A percentile compares a stretch with the other conserved stretches of the same genome.
Conservation (phyloP, 2,113 vertebrate species). For the Brevimyrus niger region DNA sequence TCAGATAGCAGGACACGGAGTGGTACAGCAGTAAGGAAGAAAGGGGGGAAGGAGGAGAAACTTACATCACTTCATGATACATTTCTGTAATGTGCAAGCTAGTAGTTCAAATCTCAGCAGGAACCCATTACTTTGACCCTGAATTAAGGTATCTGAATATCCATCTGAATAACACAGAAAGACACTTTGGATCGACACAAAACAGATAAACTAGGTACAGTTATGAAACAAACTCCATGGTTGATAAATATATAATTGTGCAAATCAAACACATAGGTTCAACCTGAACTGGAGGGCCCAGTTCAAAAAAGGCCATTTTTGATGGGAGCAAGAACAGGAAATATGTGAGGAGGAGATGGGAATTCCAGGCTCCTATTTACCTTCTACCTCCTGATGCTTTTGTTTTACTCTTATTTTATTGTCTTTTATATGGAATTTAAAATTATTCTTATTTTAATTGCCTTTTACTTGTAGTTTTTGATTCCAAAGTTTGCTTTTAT, state of each 20-base stretch:
- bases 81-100: neutral
- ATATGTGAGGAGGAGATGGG: neutral
- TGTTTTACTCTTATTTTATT: neutral
- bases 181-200: neutral
- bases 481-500: neutral
- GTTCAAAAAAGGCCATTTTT: neutral
- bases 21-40: too few species aligned
- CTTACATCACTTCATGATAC: neutral
- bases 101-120: neutral
- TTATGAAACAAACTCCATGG: neutral
- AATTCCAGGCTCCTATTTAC: neutral
- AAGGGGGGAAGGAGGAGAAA: neutral
- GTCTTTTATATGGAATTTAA: neutral
- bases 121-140: neutral
- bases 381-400: neutral
- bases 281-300: neutral
- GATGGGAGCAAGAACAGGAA: neutral
- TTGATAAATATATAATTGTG: neutral
- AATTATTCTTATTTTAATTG: neutral
- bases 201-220: neutral
- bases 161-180: neutral
- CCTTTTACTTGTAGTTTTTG: neutral
- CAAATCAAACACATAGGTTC: neutral
- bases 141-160: neutral
- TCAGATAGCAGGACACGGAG: too few species aligned